Conservation (phyloP, 2,797 vertebrate species). For the Hippoglossus hippoglossus region DNA sequence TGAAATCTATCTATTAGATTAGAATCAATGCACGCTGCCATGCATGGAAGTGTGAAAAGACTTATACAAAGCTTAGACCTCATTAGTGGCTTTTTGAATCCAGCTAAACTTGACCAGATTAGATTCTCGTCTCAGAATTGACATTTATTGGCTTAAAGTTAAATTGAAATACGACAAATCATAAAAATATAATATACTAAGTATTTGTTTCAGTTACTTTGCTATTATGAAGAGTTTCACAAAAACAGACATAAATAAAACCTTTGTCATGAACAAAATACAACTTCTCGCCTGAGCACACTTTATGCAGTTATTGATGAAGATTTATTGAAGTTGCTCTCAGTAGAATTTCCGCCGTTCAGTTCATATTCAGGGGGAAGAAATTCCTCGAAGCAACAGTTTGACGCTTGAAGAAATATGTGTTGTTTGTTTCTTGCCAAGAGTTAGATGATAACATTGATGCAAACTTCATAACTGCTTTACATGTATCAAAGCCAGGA, state of each 20-base stretch:
- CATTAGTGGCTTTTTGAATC: background rate
- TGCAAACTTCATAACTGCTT: background rate
- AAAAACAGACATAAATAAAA: too few species aligned
- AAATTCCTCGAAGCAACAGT: background rate
- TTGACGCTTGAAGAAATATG: background rate
- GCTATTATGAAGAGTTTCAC: too few species aligned
- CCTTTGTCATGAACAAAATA: too few species aligned
- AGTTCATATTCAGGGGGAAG: too few species aligned
- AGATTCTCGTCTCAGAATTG: conserved; percentile 5
- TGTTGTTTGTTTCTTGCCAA: background rate
- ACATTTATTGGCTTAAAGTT: background rate
- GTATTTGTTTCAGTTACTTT: too few species aligned
- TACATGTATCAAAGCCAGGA: background rate
- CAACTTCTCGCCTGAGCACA: too few species aligned
- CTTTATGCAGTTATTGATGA: too few species aligned
- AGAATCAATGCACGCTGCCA: conserved; percentile 22
- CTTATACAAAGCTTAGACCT: background rate
- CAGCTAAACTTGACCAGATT: background rate
- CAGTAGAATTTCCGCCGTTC: too few species aligned
- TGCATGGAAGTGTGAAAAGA: conserved; percentile 1
- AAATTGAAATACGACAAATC: background rate
- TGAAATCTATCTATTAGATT: conserved; percentile 27
- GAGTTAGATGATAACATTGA: background rate
- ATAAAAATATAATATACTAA: background rate
- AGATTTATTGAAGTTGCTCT: too few species aligned